These are phyloP conservation scores for Actinostola sp. DNA, from an alignment of 92 coral and sea anemone genomes.

Conservation along the genomic window DNA sequence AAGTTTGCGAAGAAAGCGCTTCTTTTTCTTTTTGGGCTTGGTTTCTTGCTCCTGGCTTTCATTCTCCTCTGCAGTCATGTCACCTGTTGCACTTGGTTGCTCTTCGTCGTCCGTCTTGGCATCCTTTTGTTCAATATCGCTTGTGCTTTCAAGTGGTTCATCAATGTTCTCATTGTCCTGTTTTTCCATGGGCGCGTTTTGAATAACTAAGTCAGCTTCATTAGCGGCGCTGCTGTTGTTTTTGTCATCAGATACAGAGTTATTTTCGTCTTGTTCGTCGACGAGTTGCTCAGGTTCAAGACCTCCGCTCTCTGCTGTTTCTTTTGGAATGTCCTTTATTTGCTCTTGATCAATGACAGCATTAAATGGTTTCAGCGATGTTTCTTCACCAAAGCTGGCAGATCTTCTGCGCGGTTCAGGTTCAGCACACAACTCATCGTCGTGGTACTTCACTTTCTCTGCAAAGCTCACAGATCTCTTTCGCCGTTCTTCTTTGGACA, in stretches of 20 bases:
- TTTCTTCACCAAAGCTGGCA: constrained; percentile 29
- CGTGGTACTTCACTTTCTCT: constrained; percentile 11
- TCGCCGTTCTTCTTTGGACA: constrained; percentile 28
- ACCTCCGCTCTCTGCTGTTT: neutral
- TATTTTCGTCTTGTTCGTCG: neutral
- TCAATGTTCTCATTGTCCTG: constrained; percentile 15
- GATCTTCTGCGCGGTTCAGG: constrained; percentile 20
- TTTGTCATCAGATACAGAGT: constrained; percentile 1
- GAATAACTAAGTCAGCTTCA: neutral
- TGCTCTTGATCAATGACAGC: neutral
- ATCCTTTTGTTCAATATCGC: constrained; percentile 19
- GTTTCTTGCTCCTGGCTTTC: neutral
- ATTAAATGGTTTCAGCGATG: neutral
- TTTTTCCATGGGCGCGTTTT: constrained; percentile 6
- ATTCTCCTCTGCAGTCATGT: constrained; percentile 6
- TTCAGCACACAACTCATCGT: neutral
- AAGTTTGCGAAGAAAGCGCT: constrained; percentile 29
- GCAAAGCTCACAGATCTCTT: constrained; percentile 25
- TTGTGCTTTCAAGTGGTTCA: neutral
- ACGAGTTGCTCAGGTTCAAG: neutral
- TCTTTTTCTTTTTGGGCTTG: constrained; percentile 40
- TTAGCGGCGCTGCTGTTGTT: neutral
- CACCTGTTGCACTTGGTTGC: constrained; percentile 11
- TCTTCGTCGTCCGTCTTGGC: constrained; percentile 17
- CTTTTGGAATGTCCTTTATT: neutral